These are phyloP conservation scores for Silurus meridionalis DNA, from an alignment of 2,113 vertebrate species.

Conservation along the genomic window DNA sequence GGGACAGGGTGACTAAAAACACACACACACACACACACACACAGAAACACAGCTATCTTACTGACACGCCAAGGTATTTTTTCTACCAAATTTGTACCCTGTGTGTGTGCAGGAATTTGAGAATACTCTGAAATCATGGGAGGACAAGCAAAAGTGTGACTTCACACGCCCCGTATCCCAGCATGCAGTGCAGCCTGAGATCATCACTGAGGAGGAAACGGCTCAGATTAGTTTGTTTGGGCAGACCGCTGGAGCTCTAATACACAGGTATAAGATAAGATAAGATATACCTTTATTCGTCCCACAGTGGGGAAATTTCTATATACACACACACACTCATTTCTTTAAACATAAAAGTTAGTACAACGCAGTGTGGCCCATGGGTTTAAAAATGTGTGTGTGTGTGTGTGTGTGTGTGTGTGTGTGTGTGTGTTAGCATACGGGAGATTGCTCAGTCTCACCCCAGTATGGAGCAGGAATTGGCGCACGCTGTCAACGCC, in stretches of 20 bases:
- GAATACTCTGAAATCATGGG: conserved; percentile 96
- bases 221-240: conserved; percentile 86
- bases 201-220: conserved; percentile 87
- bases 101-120: conserved; percentile 83
- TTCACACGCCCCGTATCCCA: conserved; percentile 77
- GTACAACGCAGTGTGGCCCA: neutral
- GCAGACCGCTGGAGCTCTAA: conserved; percentile 86
- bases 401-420: conserved; percentile 26
- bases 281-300: too few species aligned
- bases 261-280: conserved; percentile 79
- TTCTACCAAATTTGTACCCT: neutral
- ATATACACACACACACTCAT: conserved; percentile 19
- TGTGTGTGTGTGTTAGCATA: conserved; percentile 75
- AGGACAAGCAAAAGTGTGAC: conserved; percentile 96
- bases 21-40: conserved; percentile 23
- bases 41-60: neutral
- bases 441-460: conserved; percentile 89
- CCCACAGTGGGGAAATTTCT: too few species aligned
- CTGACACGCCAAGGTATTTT: neutral
- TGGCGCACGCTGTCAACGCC: conserved; percentile 96
- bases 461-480: conserved; percentile 91
- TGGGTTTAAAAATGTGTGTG: conserved; percentile 29
- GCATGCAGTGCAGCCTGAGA: conserved; percentile 81
- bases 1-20: conserved; percentile 82
- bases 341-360: neutral